Evolutionary conservation across 2,797 vertebrate genomes (phyloP).

Genomic region (Eulemur rubriventer): DNA sequence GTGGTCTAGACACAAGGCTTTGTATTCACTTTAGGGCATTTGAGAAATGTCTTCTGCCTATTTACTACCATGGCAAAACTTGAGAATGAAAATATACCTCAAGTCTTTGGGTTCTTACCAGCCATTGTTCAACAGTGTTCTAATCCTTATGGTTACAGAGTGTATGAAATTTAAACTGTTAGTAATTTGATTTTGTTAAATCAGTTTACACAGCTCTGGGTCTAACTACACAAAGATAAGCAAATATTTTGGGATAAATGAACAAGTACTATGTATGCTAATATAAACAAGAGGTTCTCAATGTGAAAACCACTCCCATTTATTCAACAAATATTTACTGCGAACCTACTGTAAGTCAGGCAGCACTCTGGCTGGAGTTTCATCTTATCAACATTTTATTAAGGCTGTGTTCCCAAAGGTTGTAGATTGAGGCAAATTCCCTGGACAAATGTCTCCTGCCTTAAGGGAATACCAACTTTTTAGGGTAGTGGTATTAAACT

Average conservation of each 20-base stretch:
- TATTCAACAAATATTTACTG: background rate
- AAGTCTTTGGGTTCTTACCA: background rate
- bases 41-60: background rate
- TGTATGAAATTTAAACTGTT: background rate
- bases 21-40: background rate
- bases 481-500: background rate
- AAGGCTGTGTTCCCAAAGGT: background rate
- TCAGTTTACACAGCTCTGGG: background rate
- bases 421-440: background rate
- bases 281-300: background rate
- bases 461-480: background rate
- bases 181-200: conserved; percentile 1
- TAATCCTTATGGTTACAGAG: background rate
- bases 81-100: background rate
- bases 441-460: background rate
- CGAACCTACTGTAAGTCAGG: background rate
- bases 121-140: background rate
- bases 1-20: background rate
- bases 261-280: background rate
- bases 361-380: background rate
- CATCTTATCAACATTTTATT: background rate
- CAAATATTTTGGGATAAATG: conserved; percentile 60
- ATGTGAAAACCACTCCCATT: background rate
- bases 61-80: background rate
- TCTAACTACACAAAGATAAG: background rate